Conservation (phyloP, 2,888 invertebrate genomes). For the Dione vanillae region DNA sequence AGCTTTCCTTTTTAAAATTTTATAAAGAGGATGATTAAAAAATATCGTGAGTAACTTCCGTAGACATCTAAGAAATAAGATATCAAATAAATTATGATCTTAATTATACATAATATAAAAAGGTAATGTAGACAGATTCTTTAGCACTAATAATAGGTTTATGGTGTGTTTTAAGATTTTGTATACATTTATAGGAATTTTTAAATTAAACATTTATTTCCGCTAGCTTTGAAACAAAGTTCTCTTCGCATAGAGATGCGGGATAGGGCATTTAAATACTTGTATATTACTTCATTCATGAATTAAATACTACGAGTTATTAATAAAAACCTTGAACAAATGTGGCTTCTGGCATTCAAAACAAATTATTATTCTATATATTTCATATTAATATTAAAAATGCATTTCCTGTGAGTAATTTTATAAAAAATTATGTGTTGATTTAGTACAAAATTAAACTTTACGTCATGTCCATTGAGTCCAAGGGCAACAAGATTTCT, state of each 20-base stretch:
- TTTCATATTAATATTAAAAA: conserved; percentile 25
- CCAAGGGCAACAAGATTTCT: conserved; percentile 37
- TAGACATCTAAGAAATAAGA: not conserved
- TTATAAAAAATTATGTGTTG: conserved; percentile 18
- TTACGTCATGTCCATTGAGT: conserved; percentile 26
- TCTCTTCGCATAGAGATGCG: too few relatives aligned
- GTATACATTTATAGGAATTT: too few relatives aligned
- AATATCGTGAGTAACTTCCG: too few relatives aligned
- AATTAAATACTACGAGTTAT: not conserved
- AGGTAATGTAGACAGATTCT: not conserved
- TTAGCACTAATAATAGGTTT: too few relatives aligned
- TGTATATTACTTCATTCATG: not conserved
- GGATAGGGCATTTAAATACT: too few relatives aligned
- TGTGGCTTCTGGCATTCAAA: conserved; percentile 1
- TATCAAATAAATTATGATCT: not conserved
- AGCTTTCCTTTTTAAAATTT: too few relatives aligned
- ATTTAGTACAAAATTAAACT: conserved; percentile 36
- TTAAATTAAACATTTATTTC: not conserved
- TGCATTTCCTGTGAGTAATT: conserved; percentile 44
- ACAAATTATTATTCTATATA: not conserved
- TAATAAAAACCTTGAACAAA: not conserved
- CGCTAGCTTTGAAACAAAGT: too few relatives aligned
- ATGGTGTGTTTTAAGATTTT: too few relatives aligned
- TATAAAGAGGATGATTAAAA: too few relatives aligned
- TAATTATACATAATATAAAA: not conserved